These are phyloP conservation scores for Hexactinellida sp. DNA, from an alignment of 37 sponge, comb jelly and placozoan species.

Conservation along the genomic window DNA sequence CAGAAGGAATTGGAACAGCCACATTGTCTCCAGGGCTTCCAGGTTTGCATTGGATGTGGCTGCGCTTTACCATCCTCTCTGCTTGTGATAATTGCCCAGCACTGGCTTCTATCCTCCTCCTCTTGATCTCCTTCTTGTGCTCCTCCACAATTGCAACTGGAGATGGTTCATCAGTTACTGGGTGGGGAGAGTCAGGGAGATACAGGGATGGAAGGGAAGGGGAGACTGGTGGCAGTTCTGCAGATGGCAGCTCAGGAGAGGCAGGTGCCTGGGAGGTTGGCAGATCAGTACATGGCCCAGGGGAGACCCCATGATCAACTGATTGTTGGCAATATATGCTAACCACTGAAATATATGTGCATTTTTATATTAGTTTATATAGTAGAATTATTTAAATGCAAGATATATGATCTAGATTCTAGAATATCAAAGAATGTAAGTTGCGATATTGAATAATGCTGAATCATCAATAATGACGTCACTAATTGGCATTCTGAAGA, in stretches of 20 bases:
- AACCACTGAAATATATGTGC: no score
- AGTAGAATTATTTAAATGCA: no score
- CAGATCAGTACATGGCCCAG: background rate
- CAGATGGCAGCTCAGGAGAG: background rate
- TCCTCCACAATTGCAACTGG: slow-evolving; percentile 3
- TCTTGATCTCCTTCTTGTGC: slow-evolving; percentile 19
- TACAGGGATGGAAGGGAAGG: background rate
- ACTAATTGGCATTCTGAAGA: no score
- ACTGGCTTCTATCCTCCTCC: slow-evolving; percentile 9
- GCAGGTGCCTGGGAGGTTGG: background rate
- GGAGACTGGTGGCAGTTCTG: background rate
- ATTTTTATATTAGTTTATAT: no score
- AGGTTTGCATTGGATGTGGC: slow-evolving; percentile 16
- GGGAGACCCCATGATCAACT: no score
- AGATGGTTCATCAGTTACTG: slow-evolving; percentile 6
- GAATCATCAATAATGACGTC: no score
- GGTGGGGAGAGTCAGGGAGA: slow-evolving; percentile 9
- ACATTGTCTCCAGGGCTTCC: slow-evolving; percentile 14
- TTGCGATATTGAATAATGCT: no score
- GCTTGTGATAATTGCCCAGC: slow-evolving; percentile 3
- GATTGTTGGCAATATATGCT: no score
- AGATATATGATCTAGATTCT: no score
- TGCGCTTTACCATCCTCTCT: slow-evolving; percentile 13
- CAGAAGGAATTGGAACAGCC: slow-evolving; percentile 1
- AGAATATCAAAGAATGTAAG: no score